Base-by-base conservation (phyloP, 2,888 invertebrate genomes). In the Drosophila subquinaria region DNA sequence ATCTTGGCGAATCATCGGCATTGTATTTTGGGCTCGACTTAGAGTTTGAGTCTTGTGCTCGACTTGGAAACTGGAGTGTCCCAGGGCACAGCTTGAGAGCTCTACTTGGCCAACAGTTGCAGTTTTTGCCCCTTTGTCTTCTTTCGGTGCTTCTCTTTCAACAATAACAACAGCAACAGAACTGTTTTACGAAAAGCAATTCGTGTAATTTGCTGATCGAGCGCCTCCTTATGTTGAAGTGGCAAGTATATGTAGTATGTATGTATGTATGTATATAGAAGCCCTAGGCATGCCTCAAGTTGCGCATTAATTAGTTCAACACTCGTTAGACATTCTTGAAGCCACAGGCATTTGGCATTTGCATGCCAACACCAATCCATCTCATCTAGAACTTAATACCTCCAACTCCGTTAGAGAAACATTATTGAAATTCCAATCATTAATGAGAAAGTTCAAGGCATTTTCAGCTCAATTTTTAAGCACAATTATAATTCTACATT, bases 291-390 rank as follows among this genome's bases (percentile, higher is more conserved):
- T 68, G 71, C 76, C 66, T 47, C 62, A 47, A 65, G 71, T 20
- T 71, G 73, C 53, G 69, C 78, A 76, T 81, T 86, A 85, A 86
- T 85, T 88, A 85, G 88, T 88, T 85, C 83, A 84, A 53, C 84
- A 73, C 69, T 71, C 79, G 66, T 68, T 79, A 73, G 71, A 74
- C 60, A 82, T 85, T 81, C 84, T 74, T 69, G 33, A 81, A 83
- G 82, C 90, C 89, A 82, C 89, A 90, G 88, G 88, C 68, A 90
- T 89, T 72, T 72, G 60, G 61, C 38, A 74, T 78, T 72, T 71
- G 66, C 75, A 69, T 67, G 72, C 63, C 60, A 65, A 68, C 43
- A 56, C 51, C 43, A 42, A 27, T 20, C 50, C 20, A 36, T 30
- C 30, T 8, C 27, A 59, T 63, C 64, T 64, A 69, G 78, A 87